A percentile compares a stretch with the other conserved stretches of the same genome.
These are phyloP conservation scores for Bucco capensis DNA, from an alignment of 2,113 vertebrate genomes.

Conservation along the genomic window DNA sequence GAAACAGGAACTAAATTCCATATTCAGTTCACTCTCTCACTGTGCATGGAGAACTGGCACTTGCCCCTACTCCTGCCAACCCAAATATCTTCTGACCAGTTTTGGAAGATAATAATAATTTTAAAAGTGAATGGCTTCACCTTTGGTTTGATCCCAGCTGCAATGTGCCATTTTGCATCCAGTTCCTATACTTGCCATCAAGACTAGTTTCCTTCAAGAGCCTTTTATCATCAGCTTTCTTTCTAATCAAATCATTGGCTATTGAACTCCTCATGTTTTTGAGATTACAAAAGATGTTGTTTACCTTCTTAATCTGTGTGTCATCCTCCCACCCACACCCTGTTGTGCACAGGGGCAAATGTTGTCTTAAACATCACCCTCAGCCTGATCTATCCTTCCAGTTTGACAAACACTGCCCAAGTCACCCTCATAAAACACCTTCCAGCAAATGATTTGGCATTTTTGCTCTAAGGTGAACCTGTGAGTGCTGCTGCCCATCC, in stretches of 20 bases:
- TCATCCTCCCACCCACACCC: neutral
- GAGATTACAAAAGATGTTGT: neutral
- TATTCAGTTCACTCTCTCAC: neutral
- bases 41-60: neutral
- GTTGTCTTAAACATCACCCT: neutral
- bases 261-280: neutral
- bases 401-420: neutral
- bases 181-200: neutral
- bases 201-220: neutral
- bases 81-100: neutral
- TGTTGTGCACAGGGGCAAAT: fast-evolving
- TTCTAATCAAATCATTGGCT: neutral
- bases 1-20: neutral
- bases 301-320: neutral
- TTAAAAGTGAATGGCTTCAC: neutral
- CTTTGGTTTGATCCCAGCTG: neutral
- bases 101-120: neutral
- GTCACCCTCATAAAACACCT: neutral
- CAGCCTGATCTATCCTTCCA: neutral
- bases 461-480: neutral
- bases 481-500: neutral
- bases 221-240: neutral
- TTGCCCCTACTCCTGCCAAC: neutral
- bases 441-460: neutral
- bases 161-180: neutral